These are phyloP conservation scores for Halesus radiatus DNA, from an alignment of 1,140 invertebrate species.

Conservation along the genomic window DNA sequence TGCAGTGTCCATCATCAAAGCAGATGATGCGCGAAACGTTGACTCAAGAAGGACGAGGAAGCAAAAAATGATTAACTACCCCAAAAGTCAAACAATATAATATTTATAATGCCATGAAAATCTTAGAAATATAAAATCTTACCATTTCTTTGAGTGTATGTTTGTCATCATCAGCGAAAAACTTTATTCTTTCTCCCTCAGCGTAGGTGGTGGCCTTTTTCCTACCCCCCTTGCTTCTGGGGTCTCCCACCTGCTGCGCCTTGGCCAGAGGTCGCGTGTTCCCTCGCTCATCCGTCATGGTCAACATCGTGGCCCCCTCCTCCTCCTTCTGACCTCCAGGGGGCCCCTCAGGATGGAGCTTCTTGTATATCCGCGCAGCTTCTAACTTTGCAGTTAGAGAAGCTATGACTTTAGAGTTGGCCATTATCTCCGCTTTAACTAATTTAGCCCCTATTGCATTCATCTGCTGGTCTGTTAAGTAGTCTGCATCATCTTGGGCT, in stretches of 20 bases:
- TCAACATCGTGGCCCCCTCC: conserved; percentile 79
- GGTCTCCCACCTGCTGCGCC: conserved; percentile 61
- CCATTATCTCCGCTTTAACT: conserved; percentile 92
- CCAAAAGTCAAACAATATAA: too few relatives aligned
- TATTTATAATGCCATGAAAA: not conserved
- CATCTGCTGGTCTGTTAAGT: conserved; percentile 84
- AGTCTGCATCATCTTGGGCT: conserved; percentile 48
- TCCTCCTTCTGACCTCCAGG: conserved; percentile 56
- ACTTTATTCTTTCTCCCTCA: conserved; percentile 80
- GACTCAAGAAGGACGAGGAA: too few relatives aligned
- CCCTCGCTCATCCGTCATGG: conserved; percentile 79
- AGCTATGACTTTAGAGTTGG: conserved; percentile 77
- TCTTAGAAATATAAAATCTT: conserved; percentile 57
- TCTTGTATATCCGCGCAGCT: conserved; percentile 74
- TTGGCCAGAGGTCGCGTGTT: conserved; percentile 72
- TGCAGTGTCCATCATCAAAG: too few relatives aligned
- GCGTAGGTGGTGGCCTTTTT: conserved; percentile 82
- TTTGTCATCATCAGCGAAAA: conserved; percentile 93
- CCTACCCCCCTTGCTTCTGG: conserved; percentile 67
- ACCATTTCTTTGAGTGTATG: conserved; percentile 90
- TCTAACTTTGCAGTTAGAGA: conserved; percentile 84
- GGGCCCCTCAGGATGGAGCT: conserved; percentile 64
- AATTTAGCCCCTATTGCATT: conserved; percentile 90
- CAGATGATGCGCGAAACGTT: too few relatives aligned
- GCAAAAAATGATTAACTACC: too few relatives aligned